A percentile compares a stretch with the other conserved stretches of the same genome.
Conservation (phyloP, 2,797 vertebrate species). For the Sebastes taczanowskii region DNA sequence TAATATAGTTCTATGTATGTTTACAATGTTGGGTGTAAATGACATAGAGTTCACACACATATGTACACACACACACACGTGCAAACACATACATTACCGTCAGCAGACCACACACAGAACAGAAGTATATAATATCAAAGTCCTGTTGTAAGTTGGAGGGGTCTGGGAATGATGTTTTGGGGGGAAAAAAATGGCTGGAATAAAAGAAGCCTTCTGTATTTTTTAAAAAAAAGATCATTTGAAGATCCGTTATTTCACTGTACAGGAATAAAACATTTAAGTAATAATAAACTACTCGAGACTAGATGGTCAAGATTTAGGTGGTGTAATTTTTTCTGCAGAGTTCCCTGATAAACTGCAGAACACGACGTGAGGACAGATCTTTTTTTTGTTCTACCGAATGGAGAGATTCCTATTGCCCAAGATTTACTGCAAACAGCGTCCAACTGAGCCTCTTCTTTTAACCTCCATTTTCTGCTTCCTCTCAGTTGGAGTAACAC, state of each 20-base stretch:
- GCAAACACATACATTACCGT: slow-evolving; percentile 34
- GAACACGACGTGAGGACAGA: slow-evolving; percentile 52
- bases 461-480: slow-evolving; percentile 41
- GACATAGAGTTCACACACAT: slow-evolving; percentile 88
- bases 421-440: slow-evolving; percentile 41
- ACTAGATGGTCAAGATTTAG: slow-evolving; percentile 92
- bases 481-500: slow-evolving; percentile 35
- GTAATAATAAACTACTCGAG: slow-evolving; percentile 82
- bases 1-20: slow-evolving; percentile 99
- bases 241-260: slow-evolving; percentile 84
- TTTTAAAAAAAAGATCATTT: slow-evolving; percentile 82
- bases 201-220: slow-evolving; percentile 90
- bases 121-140: slow-evolving; percentile 82
- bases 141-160: slow-evolving; percentile 80
- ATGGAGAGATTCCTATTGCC: slow-evolving; percentile 54
- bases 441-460: slow-evolving; percentile 46
- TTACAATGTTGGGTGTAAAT: slow-evolving; percentile 99
- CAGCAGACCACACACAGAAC: slow-evolving; percentile 63
- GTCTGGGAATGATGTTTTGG: slow-evolving; percentile 67
- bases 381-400: slow-evolving; percentile 47
- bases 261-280: slow-evolving; percentile 84
- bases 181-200: slow-evolving; percentile 81
- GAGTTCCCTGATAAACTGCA: slow-evolving; percentile 82
- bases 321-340: slow-evolving; percentile 91
- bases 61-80: slow-evolving; percentile 57